These are phyloP conservation scores for Ptychoptera albimana DNA, from an alignment of 2,888 invertebrate species.

Conservation along the genomic window DNA sequence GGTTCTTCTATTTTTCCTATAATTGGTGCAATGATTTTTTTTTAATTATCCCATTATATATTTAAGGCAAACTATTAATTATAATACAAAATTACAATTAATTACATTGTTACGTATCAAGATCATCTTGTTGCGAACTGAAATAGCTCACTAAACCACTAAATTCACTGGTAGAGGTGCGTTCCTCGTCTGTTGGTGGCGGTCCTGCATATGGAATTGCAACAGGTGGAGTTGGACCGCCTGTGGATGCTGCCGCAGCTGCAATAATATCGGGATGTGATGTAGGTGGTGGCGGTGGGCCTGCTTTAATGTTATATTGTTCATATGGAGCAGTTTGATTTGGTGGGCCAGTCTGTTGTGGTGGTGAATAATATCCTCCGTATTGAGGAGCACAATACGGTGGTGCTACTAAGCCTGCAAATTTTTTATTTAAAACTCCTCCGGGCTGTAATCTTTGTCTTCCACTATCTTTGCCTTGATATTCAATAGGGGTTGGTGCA, in stretches of 20 bases:
- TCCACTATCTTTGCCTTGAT: slow-evolving; percentile 5
- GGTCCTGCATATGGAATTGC: slow-evolving; percentile 9
- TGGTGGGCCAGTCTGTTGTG: slow-evolving; percentile 14
- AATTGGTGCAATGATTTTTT: too few species aligned
- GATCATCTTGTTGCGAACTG: slow-evolving; percentile 79
- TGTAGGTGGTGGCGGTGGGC: slow-evolving; percentile 16
- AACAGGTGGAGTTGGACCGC: background rate
- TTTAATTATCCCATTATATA: too few species aligned
- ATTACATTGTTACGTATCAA: slow-evolving; percentile 49
- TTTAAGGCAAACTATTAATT: too few species aligned
- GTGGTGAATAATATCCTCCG: background rate
- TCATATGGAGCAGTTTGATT: slow-evolving; percentile 14
- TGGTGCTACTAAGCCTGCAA: too few species aligned
- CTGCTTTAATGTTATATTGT: slow-evolving; percentile 16
- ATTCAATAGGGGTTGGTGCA: slow-evolving; percentile 8
- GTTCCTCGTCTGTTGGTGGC: slow-evolving; percentile 14
- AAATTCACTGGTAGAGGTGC: slow-evolving; percentile 49
- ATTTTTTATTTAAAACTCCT: too few species aligned
- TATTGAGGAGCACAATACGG: too few species aligned
- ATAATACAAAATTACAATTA: background rate
- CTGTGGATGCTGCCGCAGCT: background rate
- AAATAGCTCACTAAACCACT: slow-evolving; percentile 85
- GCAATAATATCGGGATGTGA: background rate
- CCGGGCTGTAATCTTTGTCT: too few species aligned
- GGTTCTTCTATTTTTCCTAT: too few species aligned